phyloP scores from a whole-genome alignment of 2,113 vertebrate species.

The Morphnarchus princeps region DNA sequence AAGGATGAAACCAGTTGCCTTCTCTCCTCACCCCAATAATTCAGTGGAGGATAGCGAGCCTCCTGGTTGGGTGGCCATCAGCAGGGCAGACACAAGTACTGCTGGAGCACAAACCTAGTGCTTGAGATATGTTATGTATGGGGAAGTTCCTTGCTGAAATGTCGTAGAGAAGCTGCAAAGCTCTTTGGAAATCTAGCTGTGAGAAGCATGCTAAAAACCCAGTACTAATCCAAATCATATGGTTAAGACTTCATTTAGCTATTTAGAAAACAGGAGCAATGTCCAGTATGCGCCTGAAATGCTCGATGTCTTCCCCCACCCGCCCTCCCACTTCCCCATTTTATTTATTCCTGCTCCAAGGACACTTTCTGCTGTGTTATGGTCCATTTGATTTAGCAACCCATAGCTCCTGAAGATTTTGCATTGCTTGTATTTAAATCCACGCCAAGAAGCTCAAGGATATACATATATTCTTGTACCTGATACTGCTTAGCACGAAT shows the following conservation, averaged over 20 bases:
- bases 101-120: not conserved
- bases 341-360: not conserved
- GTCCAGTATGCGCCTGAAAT: not conserved
- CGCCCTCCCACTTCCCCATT: not conserved
- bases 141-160: not conserved
- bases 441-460: not conserved
- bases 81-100: not conserved
- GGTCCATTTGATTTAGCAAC: not conserved
- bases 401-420: not conserved
- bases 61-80: not conserved
- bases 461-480: not conserved
- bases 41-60: not conserved
- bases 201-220: not conserved
- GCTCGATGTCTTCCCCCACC: fast-evolving
- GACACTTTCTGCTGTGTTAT: not conserved
- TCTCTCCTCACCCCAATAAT: not conserved
- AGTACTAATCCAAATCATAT: not conserved
- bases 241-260: not conserved
- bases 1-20: not conserved
- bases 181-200: not conserved
- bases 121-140: not conserved
- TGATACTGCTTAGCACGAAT: not conserved
- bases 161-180: not conserved
- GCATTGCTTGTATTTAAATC: not conserved
- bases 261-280: not conserved